Conservation (phyloP, 2,797 vertebrate species). For the Fringilla coelebs region DNA sequence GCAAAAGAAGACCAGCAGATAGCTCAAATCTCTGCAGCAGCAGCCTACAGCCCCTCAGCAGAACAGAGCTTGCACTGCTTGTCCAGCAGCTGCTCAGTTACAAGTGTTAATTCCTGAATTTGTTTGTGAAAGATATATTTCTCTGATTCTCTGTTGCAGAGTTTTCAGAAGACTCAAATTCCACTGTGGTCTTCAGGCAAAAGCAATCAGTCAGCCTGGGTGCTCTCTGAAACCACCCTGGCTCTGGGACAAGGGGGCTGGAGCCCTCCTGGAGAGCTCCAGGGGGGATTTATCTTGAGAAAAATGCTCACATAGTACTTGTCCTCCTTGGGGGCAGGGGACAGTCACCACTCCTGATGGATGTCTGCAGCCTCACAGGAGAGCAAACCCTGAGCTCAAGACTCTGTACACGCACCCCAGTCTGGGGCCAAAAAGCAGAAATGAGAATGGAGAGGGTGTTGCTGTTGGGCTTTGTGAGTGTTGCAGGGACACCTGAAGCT, state of each 20-base stretch:
- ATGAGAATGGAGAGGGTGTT: background rate
- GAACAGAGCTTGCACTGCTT: background rate
- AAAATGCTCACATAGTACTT: background rate
- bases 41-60: background rate
- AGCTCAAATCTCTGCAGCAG: background rate
- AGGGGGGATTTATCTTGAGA: background rate
- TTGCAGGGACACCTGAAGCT: background rate
- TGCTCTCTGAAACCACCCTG: background rate
- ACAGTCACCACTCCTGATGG: background rate
- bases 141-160: background rate
- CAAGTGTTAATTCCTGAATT: background rate
- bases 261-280: background rate
- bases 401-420: background rate
- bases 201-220: background rate
- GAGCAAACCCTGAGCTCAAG: background rate
- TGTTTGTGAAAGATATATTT: background rate
- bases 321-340: background rate
- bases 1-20: background rate
- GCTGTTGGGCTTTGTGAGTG: background rate
- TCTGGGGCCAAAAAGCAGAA: background rate
- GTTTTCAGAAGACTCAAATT: background rate
- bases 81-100: background rate
- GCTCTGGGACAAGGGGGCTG: background rate
- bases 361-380: background rate
- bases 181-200: background rate